Evolutionary conservation across 2,797 vertebrate genomes (phyloP).

Genomic region (Macrochelys suwanniensis): DNA sequence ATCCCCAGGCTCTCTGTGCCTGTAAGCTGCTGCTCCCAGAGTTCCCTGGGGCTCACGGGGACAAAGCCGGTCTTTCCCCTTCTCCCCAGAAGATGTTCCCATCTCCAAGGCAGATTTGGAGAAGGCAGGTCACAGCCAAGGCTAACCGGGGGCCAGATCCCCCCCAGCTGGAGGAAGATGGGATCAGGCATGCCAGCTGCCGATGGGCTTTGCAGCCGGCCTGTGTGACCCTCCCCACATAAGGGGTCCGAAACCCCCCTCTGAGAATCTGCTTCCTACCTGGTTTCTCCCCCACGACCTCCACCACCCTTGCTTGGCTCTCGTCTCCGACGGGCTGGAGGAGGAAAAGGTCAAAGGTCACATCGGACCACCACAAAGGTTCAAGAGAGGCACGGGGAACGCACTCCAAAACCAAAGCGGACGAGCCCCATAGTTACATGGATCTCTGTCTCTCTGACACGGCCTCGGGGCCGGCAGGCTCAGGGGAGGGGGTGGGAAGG

Average conservation of each 20-base stretch:
- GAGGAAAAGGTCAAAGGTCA: not conserved
- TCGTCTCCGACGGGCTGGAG: constrained; percentile 91
- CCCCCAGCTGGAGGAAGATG: not conserved
- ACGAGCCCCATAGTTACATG: not conserved
- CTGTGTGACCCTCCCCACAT: accelerated
- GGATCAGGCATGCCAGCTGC: too few relatives aligned
- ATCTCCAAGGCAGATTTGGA: not conserved
- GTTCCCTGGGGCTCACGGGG: not conserved
- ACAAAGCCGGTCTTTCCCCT: not conserved
- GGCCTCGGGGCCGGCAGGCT: too few relatives aligned
- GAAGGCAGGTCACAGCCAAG: not conserved
- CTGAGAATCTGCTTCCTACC: constrained; percentile 76
- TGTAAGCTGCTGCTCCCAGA: not conserved
- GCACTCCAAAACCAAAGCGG: not conserved
- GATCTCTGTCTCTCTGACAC: not conserved
- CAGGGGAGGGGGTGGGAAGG: too few relatives aligned
- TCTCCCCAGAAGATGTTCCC: not conserved
- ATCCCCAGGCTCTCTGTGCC: too few relatives aligned
- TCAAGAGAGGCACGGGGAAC: not conserved
- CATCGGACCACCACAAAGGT: accelerated
- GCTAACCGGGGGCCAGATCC: too few relatives aligned
- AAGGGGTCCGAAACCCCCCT: accelerated
- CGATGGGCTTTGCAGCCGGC: not conserved
- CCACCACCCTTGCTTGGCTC: constrained; percentile 89
- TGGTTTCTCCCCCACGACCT: constrained; percentile 87